Evolutionary conservation across 2,797 vertebrate species (phyloP), one percentile per base, ranked within the genome.

Genomic region (Schizothorax lantsangensis): DNA sequence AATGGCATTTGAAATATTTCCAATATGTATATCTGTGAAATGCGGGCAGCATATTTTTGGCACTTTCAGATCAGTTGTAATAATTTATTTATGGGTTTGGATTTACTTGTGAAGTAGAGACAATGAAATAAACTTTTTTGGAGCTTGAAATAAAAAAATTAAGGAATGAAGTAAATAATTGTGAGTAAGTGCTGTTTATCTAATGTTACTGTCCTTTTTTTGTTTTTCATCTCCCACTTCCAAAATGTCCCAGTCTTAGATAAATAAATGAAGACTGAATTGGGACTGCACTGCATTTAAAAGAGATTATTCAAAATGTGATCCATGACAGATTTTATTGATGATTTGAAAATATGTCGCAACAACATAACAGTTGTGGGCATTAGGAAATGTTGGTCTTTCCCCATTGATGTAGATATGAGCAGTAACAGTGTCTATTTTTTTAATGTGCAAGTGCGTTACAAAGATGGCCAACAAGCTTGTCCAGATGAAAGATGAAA

Each of bases 61-160:
- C 77, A 84, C 26, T 84, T 75, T 81, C 66, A 59, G 57, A 87
- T 68, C 14, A 38, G 40, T 57, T 85, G 38, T 83, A 83, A 84
- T 57, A 23, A 71, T 38, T 85, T 81, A n/a, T 87, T 86, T 85
- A 59, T 81, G 66, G 74, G n/a, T 43, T 80, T 87, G 47, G 73
- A 57, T 45, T 85, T 15, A 74, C 38, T 47, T 80, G 36, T 85
- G 3, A 69, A 83, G 49, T 85, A 74, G 19, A 89, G 40, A 66
- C 43, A 73, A 71, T 74, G 54, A 77, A 88, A 89, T 72, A 83
- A 69, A 84, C 64, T 17, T 26, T 57, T 84, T 88, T 85, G 30
- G 79, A 80, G 84, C 88, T 83, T 88, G 62, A 88, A 89, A 84
- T 85, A 83, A 69, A 75, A 74, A 77, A 14, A 49, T 26, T 10